Evolutionary conservation across 2,113 vertebrate species (phyloP).

Genomic region (Micromys minutus): DNA sequence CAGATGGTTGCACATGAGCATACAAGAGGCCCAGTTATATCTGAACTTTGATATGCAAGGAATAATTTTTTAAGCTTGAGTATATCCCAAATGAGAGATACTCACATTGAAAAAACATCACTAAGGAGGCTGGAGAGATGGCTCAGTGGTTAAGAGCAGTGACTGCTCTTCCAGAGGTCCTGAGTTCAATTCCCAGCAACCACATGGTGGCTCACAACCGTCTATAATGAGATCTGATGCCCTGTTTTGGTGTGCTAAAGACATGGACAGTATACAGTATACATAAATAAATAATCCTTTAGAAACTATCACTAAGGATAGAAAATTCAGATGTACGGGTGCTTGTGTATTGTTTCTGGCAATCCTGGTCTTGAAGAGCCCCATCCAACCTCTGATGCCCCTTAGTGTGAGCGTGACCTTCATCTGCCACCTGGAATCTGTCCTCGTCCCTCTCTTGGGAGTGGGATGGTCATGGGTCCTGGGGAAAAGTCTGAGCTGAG

Average conservation of each 20-base stretch:
- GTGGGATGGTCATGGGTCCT: neutral
- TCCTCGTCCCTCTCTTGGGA: neutral
- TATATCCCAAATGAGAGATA: neutral
- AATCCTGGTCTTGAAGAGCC: neutral
- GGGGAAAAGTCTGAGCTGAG: accelerated
- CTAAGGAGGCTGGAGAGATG: neutral
- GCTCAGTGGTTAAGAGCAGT: no score
- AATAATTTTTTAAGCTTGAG: neutral
- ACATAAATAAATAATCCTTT: no score
- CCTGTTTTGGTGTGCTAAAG: no score
- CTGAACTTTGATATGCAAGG: neutral
- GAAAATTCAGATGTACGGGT: neutral
- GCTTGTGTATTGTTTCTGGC: neutral
- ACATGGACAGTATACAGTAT: no score
- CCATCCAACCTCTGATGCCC: neutral
- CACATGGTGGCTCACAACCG: no score
- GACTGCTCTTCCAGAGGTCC: no score
- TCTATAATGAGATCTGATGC: no score
- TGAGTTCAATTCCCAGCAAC: no score
- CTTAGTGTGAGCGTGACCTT: neutral
- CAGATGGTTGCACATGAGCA: neutral
- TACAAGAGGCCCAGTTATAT: neutral
- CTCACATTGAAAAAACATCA: neutral
- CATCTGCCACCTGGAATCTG: neutral
- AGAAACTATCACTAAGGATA: neutral